Evolutionary conservation across 2,797 vertebrate genomes (phyloP), one percentile per base, ranked within the genome.

Genomic region (Squalus acanthias): DNA sequence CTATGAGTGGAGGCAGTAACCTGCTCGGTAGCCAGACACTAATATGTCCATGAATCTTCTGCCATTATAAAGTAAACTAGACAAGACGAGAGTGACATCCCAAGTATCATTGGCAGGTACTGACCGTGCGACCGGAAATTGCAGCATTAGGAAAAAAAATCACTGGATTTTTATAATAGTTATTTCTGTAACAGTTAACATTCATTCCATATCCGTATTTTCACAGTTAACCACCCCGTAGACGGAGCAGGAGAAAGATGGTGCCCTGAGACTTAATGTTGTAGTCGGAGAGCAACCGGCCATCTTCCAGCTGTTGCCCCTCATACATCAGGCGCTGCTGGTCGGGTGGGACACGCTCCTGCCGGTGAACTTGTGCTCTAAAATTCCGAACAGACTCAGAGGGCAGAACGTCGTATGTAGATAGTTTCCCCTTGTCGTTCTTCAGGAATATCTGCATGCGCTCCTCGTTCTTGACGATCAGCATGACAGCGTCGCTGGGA

Each of bases 281-380:
- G 82, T 96, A 96, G 57, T 96, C 96, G 10, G 96, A 96, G 17
- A 96, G 74, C 53, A n/a, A 87, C 15, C 26, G 76, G 8, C 96
- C 72, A 57, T 85, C 96, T 39, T 96, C 82, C 53, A 96, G 13
- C 57, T 96, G 96, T 10, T 92, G 92, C 22, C 96, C 82, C 9
- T 33, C 96, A 29, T 33, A 87, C 10, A 39, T 4, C 53, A 96
- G 96, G 50, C 72, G 96, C 96, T 96, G 96, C 53, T 96, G 96
- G 24, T 96, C 29, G 15, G 79, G 96, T 26, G 82, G 7, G 82
- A 96, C 85, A 13, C 96, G 82, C 26, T 96, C 96, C 60, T 96
- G 74, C 46, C 63, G 50, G 10, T 60, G 79, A 9, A 82, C 65
- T 39, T 15, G 46, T 3, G 46, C n/a, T 70, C 20, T 96, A 74